These are phyloP conservation scores for Spheniscus mendiculus DNA, from an alignment of 2,113 vertebrate genomes.

Conservation along the genomic window DNA sequence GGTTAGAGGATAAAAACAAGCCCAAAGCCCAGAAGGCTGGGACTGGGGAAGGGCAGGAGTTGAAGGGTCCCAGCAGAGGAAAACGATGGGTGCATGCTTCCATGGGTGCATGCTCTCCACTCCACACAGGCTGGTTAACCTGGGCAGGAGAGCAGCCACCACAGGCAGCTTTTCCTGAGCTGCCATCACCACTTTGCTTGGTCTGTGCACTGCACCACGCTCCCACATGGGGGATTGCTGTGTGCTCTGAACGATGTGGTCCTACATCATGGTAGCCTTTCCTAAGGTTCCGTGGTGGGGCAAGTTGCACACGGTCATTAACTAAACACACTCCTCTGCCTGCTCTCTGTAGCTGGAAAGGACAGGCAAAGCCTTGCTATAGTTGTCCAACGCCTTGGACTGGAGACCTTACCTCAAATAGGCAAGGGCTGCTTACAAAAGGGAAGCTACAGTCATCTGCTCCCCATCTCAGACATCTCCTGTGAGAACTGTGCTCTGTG, in stretches of 20 bases:
- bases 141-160: background rate
- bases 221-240: fast-evolving
- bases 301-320: background rate
- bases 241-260: fast-evolving
- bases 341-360: background rate
- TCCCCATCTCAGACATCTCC: background rate
- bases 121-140: background rate
- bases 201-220: too few species aligned
- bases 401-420: background rate
- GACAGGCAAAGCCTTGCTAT: background rate
- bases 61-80: background rate
- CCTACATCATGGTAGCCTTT: background rate
- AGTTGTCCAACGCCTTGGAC: background rate
- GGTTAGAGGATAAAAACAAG: background rate
- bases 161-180: background rate
- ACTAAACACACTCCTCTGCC: background rate
- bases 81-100: background rate
- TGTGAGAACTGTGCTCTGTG: fast-evolving
- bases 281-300: too few species aligned
- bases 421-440: background rate
- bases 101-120: background rate
- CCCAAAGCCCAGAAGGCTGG: background rate
- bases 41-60: background rate
- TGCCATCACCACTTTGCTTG: fast-evolving
- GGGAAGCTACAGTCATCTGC: background rate